Evolutionary conservation across 1,140 invertebrate species (phyloP).

Genomic region (Hypothenemus hampei): DNA sequence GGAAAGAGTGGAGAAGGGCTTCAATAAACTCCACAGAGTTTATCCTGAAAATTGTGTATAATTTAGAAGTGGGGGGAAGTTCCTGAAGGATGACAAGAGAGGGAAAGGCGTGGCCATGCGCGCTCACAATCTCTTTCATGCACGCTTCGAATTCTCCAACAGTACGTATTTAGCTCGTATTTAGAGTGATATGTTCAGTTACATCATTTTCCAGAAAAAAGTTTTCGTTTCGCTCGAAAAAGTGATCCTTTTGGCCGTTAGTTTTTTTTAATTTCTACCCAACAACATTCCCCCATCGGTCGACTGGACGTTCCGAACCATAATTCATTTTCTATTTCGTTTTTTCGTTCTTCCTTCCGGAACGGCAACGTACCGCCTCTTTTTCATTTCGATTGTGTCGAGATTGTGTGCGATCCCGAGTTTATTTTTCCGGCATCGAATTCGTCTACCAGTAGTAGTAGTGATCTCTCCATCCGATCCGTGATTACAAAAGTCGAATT

Average conservation of each 20-base stretch:
- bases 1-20: too few species aligned
- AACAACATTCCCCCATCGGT: neutral
- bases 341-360: slow-evolving; percentile 6
- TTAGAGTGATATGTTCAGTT: slow-evolving; percentile 48
- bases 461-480: too few species aligned
- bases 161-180: slow-evolving; percentile 47
- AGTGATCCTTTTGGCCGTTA: slow-evolving; percentile 43
- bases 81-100: slow-evolving; percentile 8
- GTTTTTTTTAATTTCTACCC: neutral
- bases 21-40: slow-evolving; percentile 10
- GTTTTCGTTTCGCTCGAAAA: slow-evolving; percentile 45
- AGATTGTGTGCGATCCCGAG: neutral
- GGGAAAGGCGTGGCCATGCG: slow-evolving; percentile 31
- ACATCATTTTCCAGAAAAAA: slow-evolving; percentile 46
- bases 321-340: too few species aligned
- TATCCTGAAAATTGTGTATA: slow-evolving; percentile 15
- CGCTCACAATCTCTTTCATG: slow-evolving; percentile 13
- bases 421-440: too few species aligned
- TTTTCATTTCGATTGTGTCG: neutral
- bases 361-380: neutral
- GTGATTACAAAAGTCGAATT: too few species aligned
- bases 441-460: too few species aligned
- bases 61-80: slow-evolving; percentile 10
- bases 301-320: slow-evolving; percentile 22
- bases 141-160: slow-evolving; percentile 31